phyloP scores from a whole-genome alignment of 2,888 invertebrate genomes.

The Patella ulyssiponensis region DNA sequence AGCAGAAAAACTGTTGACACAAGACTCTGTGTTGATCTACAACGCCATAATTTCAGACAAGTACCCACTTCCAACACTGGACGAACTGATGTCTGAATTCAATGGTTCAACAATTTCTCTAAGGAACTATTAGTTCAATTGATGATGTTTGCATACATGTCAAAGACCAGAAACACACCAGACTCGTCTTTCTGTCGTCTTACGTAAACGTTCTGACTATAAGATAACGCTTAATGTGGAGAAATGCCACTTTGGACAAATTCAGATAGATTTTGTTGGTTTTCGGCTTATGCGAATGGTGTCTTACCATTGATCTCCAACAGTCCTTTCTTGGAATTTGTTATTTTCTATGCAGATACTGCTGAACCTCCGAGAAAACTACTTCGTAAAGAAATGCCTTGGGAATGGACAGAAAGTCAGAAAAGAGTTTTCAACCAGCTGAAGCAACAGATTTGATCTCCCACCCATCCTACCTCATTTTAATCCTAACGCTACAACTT shows the following conservation, averaged over 20 bases:
- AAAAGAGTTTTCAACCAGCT: background rate
- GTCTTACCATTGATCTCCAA: too few species aligned
- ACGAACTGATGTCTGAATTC: too few species aligned
- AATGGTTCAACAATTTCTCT: too few species aligned
- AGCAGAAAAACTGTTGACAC: too few species aligned
- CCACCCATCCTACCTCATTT: constrained; percentile 9
- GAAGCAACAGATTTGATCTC: background rate
- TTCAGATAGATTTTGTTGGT: background rate
- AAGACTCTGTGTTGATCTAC: too few species aligned
- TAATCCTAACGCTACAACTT: background rate
- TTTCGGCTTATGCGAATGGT: background rate
- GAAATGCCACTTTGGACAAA: background rate
- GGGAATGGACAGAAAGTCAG: too few species aligned
- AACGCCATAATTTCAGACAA: too few species aligned
- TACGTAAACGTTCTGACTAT: background rate
- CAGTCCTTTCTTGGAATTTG: constrained; percentile 9
- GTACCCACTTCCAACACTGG: too few species aligned
- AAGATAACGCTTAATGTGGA: background rate
- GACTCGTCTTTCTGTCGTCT: background rate
- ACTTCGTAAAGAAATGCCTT: background rate
- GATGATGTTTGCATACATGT: background rate
- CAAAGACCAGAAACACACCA: background rate
- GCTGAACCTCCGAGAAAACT: constrained; percentile 3
- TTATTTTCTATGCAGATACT: background rate
- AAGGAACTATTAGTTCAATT: background rate